Evolutionary conservation across 2,797 vertebrate species (phyloP).

Genomic region (Rachycentron canadum): DNA sequence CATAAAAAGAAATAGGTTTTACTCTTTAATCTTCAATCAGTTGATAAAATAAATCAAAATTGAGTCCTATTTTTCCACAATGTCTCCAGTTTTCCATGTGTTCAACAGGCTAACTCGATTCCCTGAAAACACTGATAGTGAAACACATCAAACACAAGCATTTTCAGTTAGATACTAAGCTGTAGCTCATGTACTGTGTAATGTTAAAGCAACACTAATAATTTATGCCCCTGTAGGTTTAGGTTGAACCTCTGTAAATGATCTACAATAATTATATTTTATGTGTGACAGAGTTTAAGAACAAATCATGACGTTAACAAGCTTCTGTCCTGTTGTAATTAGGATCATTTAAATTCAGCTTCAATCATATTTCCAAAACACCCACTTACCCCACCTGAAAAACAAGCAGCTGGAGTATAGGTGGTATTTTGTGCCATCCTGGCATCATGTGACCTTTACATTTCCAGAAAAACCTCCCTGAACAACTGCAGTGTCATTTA

Average conservation of each 20-base stretch:
- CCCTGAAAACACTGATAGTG: neutral
- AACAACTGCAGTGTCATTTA: conserved; percentile 53
- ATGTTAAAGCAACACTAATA: neutral
- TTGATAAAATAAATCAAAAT: neutral
- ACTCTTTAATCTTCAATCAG: neutral
- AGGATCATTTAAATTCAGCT: neutral
- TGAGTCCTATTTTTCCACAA: neutral
- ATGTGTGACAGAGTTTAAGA: neutral
- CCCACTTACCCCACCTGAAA: neutral
- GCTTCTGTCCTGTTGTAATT: neutral
- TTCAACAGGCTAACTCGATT: too few relatives aligned
- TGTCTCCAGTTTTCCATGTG: too few relatives aligned
- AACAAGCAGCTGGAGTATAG: conserved; percentile 38
- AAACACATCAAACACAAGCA: neutral
- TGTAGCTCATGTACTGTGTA: neutral
- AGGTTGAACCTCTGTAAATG: neutral
- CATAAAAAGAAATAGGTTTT: neutral
- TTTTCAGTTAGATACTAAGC: neutral
- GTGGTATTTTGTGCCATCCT: conserved; percentile 44
- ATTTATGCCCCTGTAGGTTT: too few relatives aligned
- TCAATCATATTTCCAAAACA: neutral
- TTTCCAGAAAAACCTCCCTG: conserved; percentile 50
- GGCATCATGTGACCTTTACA: conserved; percentile 68
- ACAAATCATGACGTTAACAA: neutral
- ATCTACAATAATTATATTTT: neutral